phyloP scores from a whole-genome alignment of 2,113 vertebrate species.

The Vulpes lagopus region DNA sequence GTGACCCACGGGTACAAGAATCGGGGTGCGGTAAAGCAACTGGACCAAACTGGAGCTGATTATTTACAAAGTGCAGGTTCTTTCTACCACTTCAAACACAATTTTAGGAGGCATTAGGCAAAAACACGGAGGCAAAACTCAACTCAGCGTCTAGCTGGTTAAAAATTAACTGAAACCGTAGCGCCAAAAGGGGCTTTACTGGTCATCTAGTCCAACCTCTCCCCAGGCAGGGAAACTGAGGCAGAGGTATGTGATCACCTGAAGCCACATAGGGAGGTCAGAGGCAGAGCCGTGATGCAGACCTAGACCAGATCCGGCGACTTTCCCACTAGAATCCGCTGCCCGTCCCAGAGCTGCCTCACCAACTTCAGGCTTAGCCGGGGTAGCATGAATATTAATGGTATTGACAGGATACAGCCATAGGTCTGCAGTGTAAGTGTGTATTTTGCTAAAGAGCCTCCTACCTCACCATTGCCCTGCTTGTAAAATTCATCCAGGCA shows the following conservation, averaged over 20 bases:
- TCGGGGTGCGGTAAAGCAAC: neutral
- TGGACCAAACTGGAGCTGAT: neutral
- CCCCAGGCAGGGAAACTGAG: neutral
- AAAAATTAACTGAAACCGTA: neutral
- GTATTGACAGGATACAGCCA: constrained; percentile 23
- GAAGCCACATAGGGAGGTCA: neutral
- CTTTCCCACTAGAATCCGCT: neutral
- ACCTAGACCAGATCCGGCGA: neutral
- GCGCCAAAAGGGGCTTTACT: neutral
- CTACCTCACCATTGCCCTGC: constrained; percentile 4
- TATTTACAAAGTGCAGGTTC: neutral
- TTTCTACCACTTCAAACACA: neutral
- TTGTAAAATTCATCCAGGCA: constrained; percentile 59
- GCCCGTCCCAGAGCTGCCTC: neutral
- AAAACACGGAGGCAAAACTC: neutral
- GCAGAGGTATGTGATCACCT: neutral
- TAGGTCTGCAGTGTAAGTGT: neutral
- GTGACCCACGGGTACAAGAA: neutral
- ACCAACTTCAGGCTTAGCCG: neutral
- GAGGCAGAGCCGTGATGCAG: neutral
- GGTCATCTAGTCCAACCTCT: neutral
- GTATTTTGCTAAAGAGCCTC: constrained; percentile 37
- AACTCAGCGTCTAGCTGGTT: neutral
- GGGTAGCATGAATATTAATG: constrained; percentile 46
- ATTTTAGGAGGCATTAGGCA: neutral